Conservation (phyloP, 2,888 invertebrate species). For the Sinotaia quadrata region DNA sequence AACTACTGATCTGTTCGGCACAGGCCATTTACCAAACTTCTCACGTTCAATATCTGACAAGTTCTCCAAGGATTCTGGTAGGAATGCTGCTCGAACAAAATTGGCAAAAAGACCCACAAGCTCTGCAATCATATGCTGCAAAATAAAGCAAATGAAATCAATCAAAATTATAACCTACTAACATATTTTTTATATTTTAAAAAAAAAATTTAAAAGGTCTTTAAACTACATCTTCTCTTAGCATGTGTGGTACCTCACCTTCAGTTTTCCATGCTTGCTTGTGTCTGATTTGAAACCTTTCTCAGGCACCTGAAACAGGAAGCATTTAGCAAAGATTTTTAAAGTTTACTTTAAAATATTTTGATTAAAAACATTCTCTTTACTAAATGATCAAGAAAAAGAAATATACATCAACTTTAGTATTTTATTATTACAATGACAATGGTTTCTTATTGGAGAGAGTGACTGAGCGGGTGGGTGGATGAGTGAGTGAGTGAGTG, state of each 20-base stretch:
- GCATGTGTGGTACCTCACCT: constrained; percentile 78
- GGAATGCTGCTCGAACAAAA: constrained; percentile 82
- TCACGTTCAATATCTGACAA: constrained; percentile 66
- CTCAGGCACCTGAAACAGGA: constrained; percentile 33
- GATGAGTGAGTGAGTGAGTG: no score
- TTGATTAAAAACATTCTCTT: no score
- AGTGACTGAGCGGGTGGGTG: no score
- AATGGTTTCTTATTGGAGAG: no score
- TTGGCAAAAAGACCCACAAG: constrained; percentile 83
- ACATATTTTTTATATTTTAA: not conserved
- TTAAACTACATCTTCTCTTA: no score
- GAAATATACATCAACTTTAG: no score
- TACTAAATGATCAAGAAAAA: no score
- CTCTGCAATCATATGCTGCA: constrained; percentile 84
- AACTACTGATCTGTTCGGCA: constrained; percentile 53
- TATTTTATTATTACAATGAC: no score
- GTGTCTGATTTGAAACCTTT: constrained; percentile 73
- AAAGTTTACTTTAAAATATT: no score
- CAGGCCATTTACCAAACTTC: constrained; percentile 75
- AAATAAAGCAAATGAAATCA: no score
- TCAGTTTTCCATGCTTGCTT: constrained; percentile 83
- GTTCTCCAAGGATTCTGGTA: constrained; percentile 78
- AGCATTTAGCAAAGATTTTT: not conserved
- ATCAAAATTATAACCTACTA: not conserved
- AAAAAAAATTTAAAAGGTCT: constrained; percentile 5